These are phyloP conservation scores for Sinonovacula constricta DNA, from an alignment of 1,140 invertebrate species.

Conservation along the genomic window DNA sequence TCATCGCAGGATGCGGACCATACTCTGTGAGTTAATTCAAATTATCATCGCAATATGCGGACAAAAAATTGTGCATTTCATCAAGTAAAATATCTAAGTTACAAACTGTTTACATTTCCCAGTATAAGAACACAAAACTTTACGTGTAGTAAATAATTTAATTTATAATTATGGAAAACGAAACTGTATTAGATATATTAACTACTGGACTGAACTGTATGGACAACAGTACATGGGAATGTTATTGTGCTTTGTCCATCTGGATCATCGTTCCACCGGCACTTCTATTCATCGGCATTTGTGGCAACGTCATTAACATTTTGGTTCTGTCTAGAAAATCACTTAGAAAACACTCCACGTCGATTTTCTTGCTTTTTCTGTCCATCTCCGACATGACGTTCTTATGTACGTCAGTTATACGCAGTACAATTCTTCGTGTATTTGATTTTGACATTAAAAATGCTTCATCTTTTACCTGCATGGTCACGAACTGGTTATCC, in stretches of 20 bases:
- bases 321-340: neutral
- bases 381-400: conserved; percentile 9
- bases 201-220: no score
- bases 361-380: conserved; percentile 11
- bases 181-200: no score
- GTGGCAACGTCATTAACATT: conserved; percentile 18
- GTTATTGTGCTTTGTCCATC: neutral
- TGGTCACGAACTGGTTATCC: neutral
- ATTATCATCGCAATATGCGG: no score
- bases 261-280: neutral
- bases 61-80: no score
- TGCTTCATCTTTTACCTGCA: conserved; percentile 6
- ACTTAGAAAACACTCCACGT: conserved; percentile 4
- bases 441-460: neutral
- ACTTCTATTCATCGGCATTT: neutral
- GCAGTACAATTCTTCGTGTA: neutral
- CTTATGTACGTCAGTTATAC: neutral
- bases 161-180: no score
- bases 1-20: no score
- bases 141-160: no score
- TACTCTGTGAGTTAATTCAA: no score
- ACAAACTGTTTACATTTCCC: no score
- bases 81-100: no score
- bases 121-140: no score
- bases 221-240: no score